Percentiles rank a stretch among this genome's conserved stretches.
These are phyloP conservation scores for Euzophera pinguis DNA, from an alignment of 2,888 invertebrate species.

Conservation along the genomic window DNA sequence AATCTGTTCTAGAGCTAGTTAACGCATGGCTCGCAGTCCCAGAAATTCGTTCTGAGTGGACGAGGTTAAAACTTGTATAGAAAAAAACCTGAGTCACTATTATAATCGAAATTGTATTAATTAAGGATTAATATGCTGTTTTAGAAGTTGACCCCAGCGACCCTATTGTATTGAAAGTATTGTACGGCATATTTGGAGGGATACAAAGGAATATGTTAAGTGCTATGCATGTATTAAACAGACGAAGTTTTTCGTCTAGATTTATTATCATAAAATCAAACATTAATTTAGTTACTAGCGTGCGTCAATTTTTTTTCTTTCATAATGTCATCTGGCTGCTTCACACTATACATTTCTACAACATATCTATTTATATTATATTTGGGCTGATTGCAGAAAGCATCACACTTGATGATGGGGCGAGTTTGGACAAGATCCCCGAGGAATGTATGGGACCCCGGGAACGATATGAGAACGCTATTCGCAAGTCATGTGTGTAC, in stretches of 20 bases:
- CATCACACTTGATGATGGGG: slow-evolving; percentile 72
- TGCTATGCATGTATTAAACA: too few relatives aligned
- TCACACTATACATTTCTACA: too few relatives aligned
- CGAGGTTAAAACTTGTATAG: too few relatives aligned
- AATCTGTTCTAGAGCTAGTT: too few relatives aligned
- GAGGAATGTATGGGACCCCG: slow-evolving; percentile 87
- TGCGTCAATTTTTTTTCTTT: too few relatives aligned
- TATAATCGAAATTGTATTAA: background rate
- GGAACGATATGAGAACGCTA: slow-evolving; percentile 87
- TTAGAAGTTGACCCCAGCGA: background rate
- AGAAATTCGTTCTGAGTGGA: too few relatives aligned
- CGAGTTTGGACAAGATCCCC: slow-evolving; percentile 81
- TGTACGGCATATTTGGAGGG: background rate
- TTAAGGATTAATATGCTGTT: background rate
- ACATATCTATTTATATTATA: too few relatives aligned
- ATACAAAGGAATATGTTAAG: background rate
- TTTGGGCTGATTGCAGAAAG: slow-evolving; percentile 53
- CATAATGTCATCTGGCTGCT: too few relatives aligned
- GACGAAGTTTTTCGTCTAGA: too few relatives aligned
- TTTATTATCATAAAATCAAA: too few relatives aligned
- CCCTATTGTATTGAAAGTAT: background rate
- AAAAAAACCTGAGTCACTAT: background rate
- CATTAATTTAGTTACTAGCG: too few relatives aligned
- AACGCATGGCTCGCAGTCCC: too few relatives aligned
- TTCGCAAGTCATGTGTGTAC: slow-evolving; percentile 85